Conservation (phyloP, 1,140 invertebrate genomes). For the Drosophila persimilis region DNA sequence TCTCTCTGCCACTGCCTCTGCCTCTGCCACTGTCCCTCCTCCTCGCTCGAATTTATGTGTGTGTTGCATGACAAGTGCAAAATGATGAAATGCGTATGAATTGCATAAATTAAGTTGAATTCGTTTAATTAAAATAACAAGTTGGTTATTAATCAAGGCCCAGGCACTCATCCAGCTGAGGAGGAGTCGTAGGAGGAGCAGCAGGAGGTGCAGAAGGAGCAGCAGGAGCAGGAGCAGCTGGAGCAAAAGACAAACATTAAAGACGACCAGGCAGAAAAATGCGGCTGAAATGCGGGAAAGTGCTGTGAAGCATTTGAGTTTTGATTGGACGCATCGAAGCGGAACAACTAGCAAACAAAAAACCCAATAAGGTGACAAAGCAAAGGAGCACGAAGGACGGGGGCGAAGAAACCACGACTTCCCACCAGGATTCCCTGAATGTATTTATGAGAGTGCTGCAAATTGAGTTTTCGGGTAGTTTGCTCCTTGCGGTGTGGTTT, state of each 20-base stretch:
- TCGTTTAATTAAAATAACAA: conserved; percentile 79
- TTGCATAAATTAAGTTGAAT: conserved; percentile 80
- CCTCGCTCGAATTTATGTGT: conserved; percentile 28
- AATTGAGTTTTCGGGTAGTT: conserved; percentile 50
- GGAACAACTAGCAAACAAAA: conserved; percentile 55
- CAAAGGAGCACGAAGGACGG: conserved; percentile 7
- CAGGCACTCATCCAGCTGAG: conserved; percentile 24
- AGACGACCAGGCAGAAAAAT: conserved; percentile 13
- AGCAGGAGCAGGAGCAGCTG: neutral
- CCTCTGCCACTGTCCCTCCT: neutral
- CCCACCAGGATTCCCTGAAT: conserved; percentile 21
- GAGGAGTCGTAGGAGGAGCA: conserved; percentile 1
- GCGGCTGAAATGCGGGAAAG: conserved; percentile 5
- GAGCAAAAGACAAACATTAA: conserved; percentile 9
- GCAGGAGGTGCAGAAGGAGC: neutral
- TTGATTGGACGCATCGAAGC: conserved; percentile 72
- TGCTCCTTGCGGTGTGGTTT: conserved; percentile 14
- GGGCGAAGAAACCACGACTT: conserved; percentile 11
- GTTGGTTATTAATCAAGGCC: conserved; percentile 70
- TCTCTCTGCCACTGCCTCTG: conserved; percentile 1
- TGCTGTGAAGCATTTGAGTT: conserved; percentile 63
- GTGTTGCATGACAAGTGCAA: conserved; percentile 76
- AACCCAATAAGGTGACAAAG: conserved; percentile 47
- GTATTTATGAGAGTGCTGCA: conserved; percentile 48
- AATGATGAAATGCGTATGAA: conserved; percentile 80